Base-by-base conservation (phyloP, 2,888 invertebrate genomes). In the Agonopterix arenella region DNA sequence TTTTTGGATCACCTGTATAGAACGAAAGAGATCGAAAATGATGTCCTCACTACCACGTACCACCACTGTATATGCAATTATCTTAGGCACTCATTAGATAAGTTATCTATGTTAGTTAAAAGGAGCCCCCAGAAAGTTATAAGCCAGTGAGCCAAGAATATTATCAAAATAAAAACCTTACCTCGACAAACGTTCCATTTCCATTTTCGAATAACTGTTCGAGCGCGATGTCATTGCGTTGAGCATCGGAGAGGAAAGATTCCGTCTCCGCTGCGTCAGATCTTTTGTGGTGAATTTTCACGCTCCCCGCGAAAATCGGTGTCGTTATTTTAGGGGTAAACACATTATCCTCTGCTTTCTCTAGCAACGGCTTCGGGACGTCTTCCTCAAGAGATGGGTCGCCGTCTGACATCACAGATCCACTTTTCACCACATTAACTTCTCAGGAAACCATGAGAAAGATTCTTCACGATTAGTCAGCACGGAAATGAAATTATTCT, bases 381-480 rank as follows among this genome's bases (percentile, higher is more conserved):
- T 85, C 86, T 68, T 90, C 89, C 70, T 89, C 90, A 45, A 90
- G 76, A 51, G 90, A 90, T 64, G 90, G 90, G 59, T 85, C 84
- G 45, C 89, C 89, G 83, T 90, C 90, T 66, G 90, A 90, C 90
- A 90, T 90, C 68, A 84, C 86, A 81, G 10, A 44, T 11, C 48
- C 49, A 28, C 28, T 50, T 52, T 54, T 48, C 28, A 49, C 49
- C 5, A 28, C 28, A 28, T 5, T 50, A 13, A 38, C 48, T 54
- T 52, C 48, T 50, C 48, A 36, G 10, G 11, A 10, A 40, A 40
- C n/a, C 40, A 40, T 40, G 40, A 40, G 11, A 16, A 4, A n/a
- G 10, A 28, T 28, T 28, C 28, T 7, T 28, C 36, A 47, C 44
- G 56, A 62, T 67, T 64, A 66, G 63, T 68, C 66, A 66, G 57